Evolutionary conservation across 2,888 invertebrate species (phyloP), one percentile per base, ranked within the genome.

Genomic region (Lucinisca nassula): DNA sequence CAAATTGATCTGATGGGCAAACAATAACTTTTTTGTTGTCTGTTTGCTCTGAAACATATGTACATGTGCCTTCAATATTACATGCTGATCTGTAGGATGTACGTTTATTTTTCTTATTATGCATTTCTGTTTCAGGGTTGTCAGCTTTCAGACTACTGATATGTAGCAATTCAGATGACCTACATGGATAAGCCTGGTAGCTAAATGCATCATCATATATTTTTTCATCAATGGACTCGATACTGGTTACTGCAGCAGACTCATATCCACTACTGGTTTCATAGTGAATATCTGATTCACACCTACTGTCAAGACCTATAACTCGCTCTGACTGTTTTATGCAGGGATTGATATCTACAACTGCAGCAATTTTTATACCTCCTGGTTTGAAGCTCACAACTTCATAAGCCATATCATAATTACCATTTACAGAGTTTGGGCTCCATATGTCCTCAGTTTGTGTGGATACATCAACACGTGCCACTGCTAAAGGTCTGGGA

Each of bases 131-230:
- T n/a, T n/a, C n/a, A n/a, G n/a, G n/a, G n/a, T n/a, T n/a, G n/a
- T n/a, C n/a, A n/a, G n/a, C n/a, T n/a, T n/a, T n/a, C n/a, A n/a
- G n/a, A n/a, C n/a, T n/a, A n/a, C n/a, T n/a, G n/a, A n/a, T n/a
- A n/a, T n/a, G n/a, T n/a, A n/a, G n/a, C n/a, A n/a, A n/a, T n/a
- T n/a, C n/a, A 45, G 45, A 17, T 12, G 45, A 45, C 10, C 8
- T 45, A 45, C 45, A 45, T 45, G 45, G 8, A 45, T 8, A 45
- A 17, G 8, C 17, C 17, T 45, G 8, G 8, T 8, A 12, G 67
- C 67, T 67, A 35, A 10, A 67, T 12, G 67, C 67, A 67, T 67
- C 67, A 67, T 67, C 67, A 67, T 67, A 67, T 35, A 67, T 58
- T 58, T 58, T 58, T 27, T 24, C 27, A 27, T 21, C 51, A 12